Evolutionary conservation across 2,797 vertebrate genomes (phyloP), one percentile per base, ranked within the genome.

Genomic region (Acanthurus leucopareius): DNA sequence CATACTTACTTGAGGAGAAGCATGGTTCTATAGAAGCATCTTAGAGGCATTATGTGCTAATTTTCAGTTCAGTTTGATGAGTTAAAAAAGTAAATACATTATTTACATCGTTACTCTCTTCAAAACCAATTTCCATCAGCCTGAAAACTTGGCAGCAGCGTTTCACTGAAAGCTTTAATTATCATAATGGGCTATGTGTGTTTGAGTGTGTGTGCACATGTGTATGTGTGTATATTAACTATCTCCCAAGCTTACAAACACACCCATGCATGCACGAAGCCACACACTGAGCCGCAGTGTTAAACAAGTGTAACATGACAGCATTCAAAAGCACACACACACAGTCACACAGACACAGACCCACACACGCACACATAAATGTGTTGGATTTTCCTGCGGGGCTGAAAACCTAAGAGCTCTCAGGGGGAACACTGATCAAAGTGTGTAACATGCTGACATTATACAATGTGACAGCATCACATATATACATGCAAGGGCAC

Each of bases 381-480:
- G 0, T 16, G 47, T 17, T 56, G 49, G 25, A 38, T 72, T 86
- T 85, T 62, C 45, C 86, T 70, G 17, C 59, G 51, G 79, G 85
- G 58, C 71, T 83, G 69, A 83, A 79, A 84, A 74, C 52, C 57
- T 49, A 63, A 69, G 57, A 70, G 62, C 73, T 75, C 79, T 86
- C 72, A 58, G 44, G 84, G 73, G 76, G 68, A 77, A 75, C 49
- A 64, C 82, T 88, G 88, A 91, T 91, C 87, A 79, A 84, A 88
- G 82, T 58, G 65, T 56, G 66, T 61, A 77, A 66, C 42, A 35
- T 63, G 42, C 66, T 89, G 88, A 92, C 65, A 80, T 86, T 84
- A 91, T 84, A 65, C 61, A 60, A 73, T 73, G 49, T 91, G 92
- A 92, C 89, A 91, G 88, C 75, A 79, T 74, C 74, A 64, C 77